A percentile compares a stretch with the other conserved stretches of the same genome.
phyloP scores from a whole-genome alignment of 2,888 invertebrate species.

The Cerceris rybyensis region DNA sequence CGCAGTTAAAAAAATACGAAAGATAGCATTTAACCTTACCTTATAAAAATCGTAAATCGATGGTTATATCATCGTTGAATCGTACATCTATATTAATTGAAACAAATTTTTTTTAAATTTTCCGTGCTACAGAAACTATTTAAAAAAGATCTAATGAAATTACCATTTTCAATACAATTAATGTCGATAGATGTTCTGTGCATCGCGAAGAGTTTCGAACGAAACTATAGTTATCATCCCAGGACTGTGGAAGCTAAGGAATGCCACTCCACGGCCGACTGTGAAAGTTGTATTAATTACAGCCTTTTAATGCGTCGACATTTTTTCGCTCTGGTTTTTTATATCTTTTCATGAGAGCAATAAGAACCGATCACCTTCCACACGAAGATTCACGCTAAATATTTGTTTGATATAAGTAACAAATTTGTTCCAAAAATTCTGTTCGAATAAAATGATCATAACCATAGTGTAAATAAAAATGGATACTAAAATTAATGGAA shows the following conservation, averaged over 20 bases:
- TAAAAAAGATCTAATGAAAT: too few species aligned
- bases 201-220: conserved; percentile 9
- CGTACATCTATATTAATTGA: too few species aligned
- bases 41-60: too few species aligned
- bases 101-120: too few species aligned
- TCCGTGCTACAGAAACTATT: too few species aligned
- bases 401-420: background rate
- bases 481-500: too few species aligned
- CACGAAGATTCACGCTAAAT: conserved; percentile 26
- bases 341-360: conserved; percentile 38
- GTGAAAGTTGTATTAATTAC: conserved; percentile 60
- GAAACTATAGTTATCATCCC: conserved; percentile 40
- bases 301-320: conserved; percentile 56
- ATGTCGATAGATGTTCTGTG: background rate
- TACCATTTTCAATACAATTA: background rate
- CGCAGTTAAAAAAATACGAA: too few species aligned
- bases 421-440: too few species aligned
- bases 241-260: conserved; percentile 41
- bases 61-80: too few species aligned
- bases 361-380: conserved; percentile 22
- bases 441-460: too few species aligned
- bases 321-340: conserved; percentile 53
- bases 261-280: conserved; percentile 47
- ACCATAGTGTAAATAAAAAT: too few species aligned
- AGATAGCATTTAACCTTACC: too few species aligned